Conservation (phyloP, 2,888 invertebrate species). For the Cosmopolites sordidus region DNA sequence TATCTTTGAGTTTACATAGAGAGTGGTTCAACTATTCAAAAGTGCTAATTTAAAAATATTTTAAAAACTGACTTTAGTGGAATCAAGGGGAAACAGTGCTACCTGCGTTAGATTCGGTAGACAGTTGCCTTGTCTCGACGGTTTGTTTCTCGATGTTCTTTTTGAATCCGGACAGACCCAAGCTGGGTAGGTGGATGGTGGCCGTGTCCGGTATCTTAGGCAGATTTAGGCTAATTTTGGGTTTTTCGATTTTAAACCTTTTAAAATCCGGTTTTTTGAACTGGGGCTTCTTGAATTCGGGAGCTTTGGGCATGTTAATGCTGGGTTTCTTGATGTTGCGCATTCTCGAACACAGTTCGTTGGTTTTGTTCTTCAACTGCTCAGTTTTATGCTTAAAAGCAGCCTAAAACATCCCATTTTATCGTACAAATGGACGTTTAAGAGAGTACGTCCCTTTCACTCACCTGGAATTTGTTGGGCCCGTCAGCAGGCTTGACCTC, state of each 20-base stretch:
- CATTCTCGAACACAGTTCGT: constrained; percentile 59
- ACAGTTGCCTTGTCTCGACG: constrained; percentile 45
- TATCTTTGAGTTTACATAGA: too few relatives aligned
- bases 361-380: constrained; percentile 51
- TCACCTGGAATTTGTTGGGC: constrained; percentile 20
- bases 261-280: constrained; percentile 44
- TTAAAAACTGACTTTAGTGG: too few relatives aligned
- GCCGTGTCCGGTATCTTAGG: constrained; percentile 58
- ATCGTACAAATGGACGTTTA: background rate
- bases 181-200: constrained; percentile 59
- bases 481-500: constrained; percentile 12
- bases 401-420: constrained; percentile 21
- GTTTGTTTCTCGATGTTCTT: constrained; percentile 41
- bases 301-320: constrained; percentile 56
- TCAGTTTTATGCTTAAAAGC: constrained; percentile 47
- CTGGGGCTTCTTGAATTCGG: constrained; percentile 48
- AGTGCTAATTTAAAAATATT: too few relatives aligned
- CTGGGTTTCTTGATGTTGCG: constrained; percentile 54
- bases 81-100: too few relatives aligned
- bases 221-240: constrained; percentile 53
- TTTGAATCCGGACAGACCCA: constrained; percentile 41
- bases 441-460: too few relatives aligned
- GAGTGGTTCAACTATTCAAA: too few relatives aligned
- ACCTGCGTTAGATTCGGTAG: constrained; percentile 53
- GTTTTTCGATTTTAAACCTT: constrained; percentile 51